phyloP scores from a whole-genome alignment of 2,888 invertebrate species.

The Sinhomidia bicolor region DNA sequence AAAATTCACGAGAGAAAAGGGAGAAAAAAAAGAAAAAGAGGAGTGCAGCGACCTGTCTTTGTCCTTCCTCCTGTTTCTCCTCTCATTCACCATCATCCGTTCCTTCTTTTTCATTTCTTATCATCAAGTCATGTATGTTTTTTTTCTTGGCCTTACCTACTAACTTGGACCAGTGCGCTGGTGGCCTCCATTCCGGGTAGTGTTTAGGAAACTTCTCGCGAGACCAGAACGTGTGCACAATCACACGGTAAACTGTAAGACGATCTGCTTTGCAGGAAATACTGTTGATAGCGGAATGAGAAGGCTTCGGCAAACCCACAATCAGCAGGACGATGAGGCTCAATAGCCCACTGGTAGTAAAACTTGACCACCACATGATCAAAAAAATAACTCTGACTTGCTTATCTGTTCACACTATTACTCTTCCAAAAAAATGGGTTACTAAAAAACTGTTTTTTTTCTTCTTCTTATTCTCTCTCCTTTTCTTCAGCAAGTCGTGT shows the following conservation, averaged over 20 bases:
- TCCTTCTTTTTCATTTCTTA: slow-evolving; percentile 22
- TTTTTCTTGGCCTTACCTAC: slow-evolving; percentile 87
- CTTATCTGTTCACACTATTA: slow-evolving; percentile 59
- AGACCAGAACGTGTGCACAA: slow-evolving; percentile 95
- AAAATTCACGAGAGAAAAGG: background rate
- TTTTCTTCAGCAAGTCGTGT: slow-evolving; percentile 5
- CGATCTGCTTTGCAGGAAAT: slow-evolving; percentile 89
- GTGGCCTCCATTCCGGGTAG: slow-evolving; percentile 96
- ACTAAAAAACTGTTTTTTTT: too few relatives aligned
- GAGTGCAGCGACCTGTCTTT: slow-evolving; percentile 22
- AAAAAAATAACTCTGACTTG: slow-evolving; percentile 52
- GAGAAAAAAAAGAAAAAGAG: too few relatives aligned
- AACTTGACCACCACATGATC: slow-evolving; percentile 74
- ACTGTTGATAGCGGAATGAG: slow-evolving; percentile 69
- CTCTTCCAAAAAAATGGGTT: slow-evolving; percentile 23
- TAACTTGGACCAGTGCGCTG: slow-evolving; percentile 96
- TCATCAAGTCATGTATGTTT: slow-evolving; percentile 25
- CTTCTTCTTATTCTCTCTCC: too few relatives aligned
- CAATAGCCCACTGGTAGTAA: slow-evolving; percentile 70
- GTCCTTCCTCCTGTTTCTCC: slow-evolving; percentile 8
- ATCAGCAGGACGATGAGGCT: slow-evolving; percentile 65
- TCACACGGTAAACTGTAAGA: slow-evolving; percentile 93
- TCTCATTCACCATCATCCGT: slow-evolving; percentile 1
- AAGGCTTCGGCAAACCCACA: slow-evolving; percentile 64
- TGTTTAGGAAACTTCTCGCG: slow-evolving; percentile 95